Conservation (phyloP, 2,113 vertebrate species). For the Callipepla squamata region DNA sequence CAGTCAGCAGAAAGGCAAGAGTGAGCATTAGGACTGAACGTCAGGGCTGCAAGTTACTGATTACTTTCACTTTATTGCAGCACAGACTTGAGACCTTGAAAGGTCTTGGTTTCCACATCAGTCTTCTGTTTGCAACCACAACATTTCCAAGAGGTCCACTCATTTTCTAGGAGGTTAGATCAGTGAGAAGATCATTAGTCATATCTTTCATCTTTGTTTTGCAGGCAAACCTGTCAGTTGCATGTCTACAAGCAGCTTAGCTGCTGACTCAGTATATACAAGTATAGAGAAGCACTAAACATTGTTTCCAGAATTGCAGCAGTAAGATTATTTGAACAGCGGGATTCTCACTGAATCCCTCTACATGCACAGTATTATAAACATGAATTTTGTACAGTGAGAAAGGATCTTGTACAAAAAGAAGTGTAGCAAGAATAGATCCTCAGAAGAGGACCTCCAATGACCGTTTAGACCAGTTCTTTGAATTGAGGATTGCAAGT, state of each 20-base stretch:
- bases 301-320: background rate
- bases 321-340: background rate
- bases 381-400: background rate
- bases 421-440: background rate
- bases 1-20: background rate
- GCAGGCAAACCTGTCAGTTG: background rate
- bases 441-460: background rate
- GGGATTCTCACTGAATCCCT: background rate
- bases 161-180: background rate
- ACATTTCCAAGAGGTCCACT: background rate
- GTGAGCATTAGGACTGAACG: background rate
- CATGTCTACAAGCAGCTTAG: background rate
- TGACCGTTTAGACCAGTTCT: background rate
- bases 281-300: background rate
- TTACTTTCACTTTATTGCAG: background rate
- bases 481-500: background rate
- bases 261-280: background rate
- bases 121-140: background rate
- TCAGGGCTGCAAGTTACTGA: background rate
- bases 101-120: background rate
- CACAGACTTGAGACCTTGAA: background rate
- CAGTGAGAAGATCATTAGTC: background rate
- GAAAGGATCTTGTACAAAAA: background rate
- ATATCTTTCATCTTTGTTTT: background rate
- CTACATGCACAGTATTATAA: background rate